phyloP scores from a whole-genome alignment of 2,113 vertebrate species.

The Antechinus stuartii region DNA sequence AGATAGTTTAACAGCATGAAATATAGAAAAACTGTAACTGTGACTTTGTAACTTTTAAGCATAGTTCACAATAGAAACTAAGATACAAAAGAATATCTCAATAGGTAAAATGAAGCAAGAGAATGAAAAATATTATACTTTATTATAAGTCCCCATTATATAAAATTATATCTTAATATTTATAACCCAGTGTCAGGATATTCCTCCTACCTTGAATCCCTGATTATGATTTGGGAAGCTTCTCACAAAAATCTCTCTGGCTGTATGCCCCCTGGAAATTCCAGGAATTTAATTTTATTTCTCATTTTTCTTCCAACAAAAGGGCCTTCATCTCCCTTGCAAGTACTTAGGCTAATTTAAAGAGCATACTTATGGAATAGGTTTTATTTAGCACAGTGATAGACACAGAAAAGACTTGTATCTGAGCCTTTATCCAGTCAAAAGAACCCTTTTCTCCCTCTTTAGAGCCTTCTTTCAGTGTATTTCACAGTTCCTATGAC shows the following conservation, averaged over 20 bases:
- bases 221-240: background rate
- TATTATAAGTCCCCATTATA: background rate
- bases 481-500: background rate
- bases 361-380: background rate
- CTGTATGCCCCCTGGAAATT: background rate
- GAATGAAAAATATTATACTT: background rate
- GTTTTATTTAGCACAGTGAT: background rate
- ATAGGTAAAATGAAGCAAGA: background rate
- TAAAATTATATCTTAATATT: background rate
- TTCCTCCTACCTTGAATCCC: background rate
- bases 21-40: background rate
- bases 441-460: background rate
- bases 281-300: background rate
- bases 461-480: background rate
- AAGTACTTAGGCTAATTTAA: background rate
- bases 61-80: background rate
- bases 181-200: background rate
- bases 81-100: background rate
- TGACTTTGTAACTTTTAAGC: background rate
- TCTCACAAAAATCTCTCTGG: slow-evolving; percentile 4
- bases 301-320: slow-evolving; percentile 1
- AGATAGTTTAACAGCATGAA: background rate
- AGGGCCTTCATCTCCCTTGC: background rate
- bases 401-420: background rate
- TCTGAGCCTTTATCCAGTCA: background rate